Conservation (phyloP, 2,888 invertebrate species). For the Leptopilina drosophilae region DNA sequence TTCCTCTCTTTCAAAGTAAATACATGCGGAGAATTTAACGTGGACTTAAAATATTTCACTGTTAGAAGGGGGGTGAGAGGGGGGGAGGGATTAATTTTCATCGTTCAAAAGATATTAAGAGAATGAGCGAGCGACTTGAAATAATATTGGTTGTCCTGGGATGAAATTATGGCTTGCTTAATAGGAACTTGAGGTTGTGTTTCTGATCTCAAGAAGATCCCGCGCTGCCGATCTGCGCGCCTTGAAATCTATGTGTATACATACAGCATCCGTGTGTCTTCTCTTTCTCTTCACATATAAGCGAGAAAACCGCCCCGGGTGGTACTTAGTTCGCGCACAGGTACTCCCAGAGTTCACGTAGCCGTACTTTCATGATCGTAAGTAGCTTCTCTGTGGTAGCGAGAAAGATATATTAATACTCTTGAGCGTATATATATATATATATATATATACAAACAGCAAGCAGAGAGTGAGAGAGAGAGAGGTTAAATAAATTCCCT, state of each 20-base stretch:
- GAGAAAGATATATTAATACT: conserved; percentile 36
- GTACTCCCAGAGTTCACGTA: conserved; percentile 22
- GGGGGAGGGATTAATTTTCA: not conserved
- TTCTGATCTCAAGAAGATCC: conserved; percentile 25
- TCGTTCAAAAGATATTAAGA: not conserved
- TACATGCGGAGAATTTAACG: not conserved
- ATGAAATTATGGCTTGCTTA: not conserved
- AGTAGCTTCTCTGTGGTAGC: conserved; percentile 38
- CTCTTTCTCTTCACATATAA: not conserved
- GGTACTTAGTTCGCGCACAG: conserved; percentile 38
- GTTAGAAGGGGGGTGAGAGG: no score
- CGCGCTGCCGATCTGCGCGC: not conserved
- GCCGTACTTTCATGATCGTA: conserved; percentile 33
- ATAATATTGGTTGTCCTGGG: conserved; percentile 21
- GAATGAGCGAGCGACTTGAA: conserved; percentile 14
- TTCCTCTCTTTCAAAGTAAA: not conserved
- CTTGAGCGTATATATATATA: not conserved
- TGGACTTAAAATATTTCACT: not conserved
- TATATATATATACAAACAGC: not conserved
- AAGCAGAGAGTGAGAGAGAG: no score
- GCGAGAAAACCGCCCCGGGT: conserved; percentile 15
- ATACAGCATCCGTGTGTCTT: not conserved
- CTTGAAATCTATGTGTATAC: conserved; percentile 1
- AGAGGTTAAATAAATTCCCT: conserved; percentile 33
- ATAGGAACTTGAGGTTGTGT: conserved; percentile 30